phyloP scores from a whole-genome alignment of 2,113 vertebrate species.

The Apteryx mantelli region DNA sequence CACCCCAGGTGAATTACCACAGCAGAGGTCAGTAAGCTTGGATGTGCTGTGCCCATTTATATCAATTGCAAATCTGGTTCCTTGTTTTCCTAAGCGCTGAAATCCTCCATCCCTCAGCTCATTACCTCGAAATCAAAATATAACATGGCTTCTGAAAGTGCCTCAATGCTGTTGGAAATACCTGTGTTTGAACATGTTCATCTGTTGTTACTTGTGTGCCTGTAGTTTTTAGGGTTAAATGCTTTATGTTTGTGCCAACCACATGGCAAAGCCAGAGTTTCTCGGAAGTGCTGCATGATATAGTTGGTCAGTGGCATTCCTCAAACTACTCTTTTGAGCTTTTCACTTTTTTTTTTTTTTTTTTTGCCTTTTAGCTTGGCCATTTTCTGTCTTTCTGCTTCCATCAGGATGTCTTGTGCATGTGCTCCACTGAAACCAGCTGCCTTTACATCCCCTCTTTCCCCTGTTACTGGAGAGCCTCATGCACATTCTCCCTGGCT shows the following conservation, averaged over 20 bases:
- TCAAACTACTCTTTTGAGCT: neutral
- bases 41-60: neutral
- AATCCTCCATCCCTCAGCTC: neutral
- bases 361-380: neutral
- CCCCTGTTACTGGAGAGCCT: neutral
- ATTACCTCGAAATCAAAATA: neutral
- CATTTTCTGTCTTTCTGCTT: neutral
- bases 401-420: neutral
- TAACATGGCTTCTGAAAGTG: neutral
- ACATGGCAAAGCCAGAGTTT: neutral
- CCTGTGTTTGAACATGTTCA: neutral
- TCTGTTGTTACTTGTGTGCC: neutral
- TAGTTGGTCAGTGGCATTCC: neutral
- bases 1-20: neutral
- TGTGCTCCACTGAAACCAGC: neutral
- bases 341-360: neutral
- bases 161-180: neutral
- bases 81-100: neutral
- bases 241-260: neutral
- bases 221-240: neutral
- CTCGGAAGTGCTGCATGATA: neutral
- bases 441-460: neutral
- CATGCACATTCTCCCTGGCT: neutral
- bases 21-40: neutral
- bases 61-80: neutral